Evolutionary conservation across 2,888 invertebrate genomes (phyloP).

Genomic region (Drosophila kuntzei): DNA sequence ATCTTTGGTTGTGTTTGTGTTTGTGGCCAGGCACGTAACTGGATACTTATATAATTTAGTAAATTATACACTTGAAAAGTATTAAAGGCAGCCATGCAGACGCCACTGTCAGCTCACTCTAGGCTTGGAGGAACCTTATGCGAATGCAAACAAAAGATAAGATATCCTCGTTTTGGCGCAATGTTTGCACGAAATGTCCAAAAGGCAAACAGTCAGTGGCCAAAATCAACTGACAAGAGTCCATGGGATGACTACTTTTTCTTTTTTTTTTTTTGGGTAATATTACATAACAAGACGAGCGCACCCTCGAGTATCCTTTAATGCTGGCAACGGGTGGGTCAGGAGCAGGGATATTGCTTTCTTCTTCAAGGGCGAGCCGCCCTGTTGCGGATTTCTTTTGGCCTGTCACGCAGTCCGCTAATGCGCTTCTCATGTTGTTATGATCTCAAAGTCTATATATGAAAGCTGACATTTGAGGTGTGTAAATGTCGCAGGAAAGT

Average conservation of each 20-base stretch:
- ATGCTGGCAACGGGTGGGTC: constrained; percentile 30
- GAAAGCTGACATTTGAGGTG: constrained; percentile 82
- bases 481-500: constrained; percentile 71
- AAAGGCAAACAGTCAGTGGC: constrained; percentile 65
- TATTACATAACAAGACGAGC: constrained; percentile 68
- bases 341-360: constrained; percentile 5
- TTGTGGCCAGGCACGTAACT: constrained; percentile 64
- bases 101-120: constrained; percentile 35
- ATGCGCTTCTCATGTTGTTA: constrained; percentile 83
- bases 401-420: constrained; percentile 72
- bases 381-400: constrained; percentile 35
- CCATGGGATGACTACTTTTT: constrained; percentile 32
- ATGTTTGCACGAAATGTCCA: constrained; percentile 72
- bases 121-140: constrained; percentile 59
- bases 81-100: constrained; percentile 70
- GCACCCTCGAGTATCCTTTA: constrained; percentile 74
- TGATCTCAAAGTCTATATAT: constrained; percentile 61
- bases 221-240: constrained; percentile 53
- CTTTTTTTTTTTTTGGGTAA: constrained; percentile 56
- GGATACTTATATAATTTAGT: constrained; percentile 80
- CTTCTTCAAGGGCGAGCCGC: constrained; percentile 38
- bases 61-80: constrained; percentile 80
- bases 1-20: constrained; percentile 17
- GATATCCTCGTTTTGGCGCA: constrained; percentile 74
- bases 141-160: constrained; percentile 83